These are phyloP conservation scores for Papilio aristodemus DNA, from an alignment of 1,140 invertebrate species.

Conservation along the genomic window DNA sequence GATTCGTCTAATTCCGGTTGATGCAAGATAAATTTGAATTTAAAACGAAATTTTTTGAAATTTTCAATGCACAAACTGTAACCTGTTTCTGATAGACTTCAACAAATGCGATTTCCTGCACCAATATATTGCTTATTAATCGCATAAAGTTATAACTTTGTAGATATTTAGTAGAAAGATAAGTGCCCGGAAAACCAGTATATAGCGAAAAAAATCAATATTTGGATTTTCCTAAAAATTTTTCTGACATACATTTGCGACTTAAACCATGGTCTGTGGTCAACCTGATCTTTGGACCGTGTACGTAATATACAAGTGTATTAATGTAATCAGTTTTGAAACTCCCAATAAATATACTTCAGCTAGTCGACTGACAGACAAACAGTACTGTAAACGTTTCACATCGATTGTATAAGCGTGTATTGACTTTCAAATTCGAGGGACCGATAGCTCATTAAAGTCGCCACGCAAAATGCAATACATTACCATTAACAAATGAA, in stretches of 20 bases:
- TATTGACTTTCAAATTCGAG: slow-evolving; percentile 33
- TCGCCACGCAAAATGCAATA: slow-evolving; percentile 19
- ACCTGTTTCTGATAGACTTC: too few species aligned
- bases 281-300: background rate
- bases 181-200: too few species aligned
- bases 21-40: background rate
- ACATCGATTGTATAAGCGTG: slow-evolving; percentile 27
- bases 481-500: slow-evolving; percentile 31
- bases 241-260: too few species aligned
- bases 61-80: too few species aligned
- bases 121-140: too few species aligned
- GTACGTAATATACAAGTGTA: background rate
- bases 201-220: background rate
- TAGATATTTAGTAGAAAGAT: too few species aligned
- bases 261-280: background rate
- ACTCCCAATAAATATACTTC: slow-evolving; percentile 33
- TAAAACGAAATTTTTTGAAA: background rate
- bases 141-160: too few species aligned
- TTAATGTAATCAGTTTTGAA: slow-evolving; percentile 22
- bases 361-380: slow-evolving; percentile 17
- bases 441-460: slow-evolving; percentile 30
- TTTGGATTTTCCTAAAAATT: background rate
- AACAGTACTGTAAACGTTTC: slow-evolving; percentile 31
- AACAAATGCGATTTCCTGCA: too few species aligned
- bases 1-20: background rate